Conservation (phyloP, 2,888 invertebrate genomes). For the Cheilosia variabilis region DNA sequence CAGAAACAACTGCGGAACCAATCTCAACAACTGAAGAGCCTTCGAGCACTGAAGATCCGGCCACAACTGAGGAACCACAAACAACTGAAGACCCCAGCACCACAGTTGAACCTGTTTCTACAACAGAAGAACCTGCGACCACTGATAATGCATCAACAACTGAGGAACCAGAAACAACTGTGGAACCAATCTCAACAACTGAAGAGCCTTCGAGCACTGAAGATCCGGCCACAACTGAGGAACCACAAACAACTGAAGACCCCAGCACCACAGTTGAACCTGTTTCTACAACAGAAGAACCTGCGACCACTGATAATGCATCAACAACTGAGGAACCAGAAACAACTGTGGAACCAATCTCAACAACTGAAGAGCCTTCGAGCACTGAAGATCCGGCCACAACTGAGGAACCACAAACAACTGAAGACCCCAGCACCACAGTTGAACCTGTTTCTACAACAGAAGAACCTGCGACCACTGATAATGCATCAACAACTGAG, state of each 20-base stretch:
- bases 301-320: slow-evolving; percentile 23
- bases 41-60: slow-evolving; percentile 18
- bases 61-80: background rate
- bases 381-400: background rate
- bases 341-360: background rate
- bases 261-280: too few relatives aligned
- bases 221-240: background rate
- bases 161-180: background rate
- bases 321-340: slow-evolving; percentile 21
- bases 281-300: background rate
- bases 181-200: slow-evolving; percentile 10
- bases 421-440: slow-evolving; percentile 4
- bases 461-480: background rate
- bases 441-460: background rate
- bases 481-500: slow-evolving; percentile 4
- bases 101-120: background rate
- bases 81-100: background rate
- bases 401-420: background rate
- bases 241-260: background rate
- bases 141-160: slow-evolving; percentile 10
- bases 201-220: background rate
- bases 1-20: background rate
- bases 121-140: background rate
- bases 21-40: slow-evolving; percentile 1
- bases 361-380: background rate